A percentile compares a stretch with the other conserved stretches of the same genome.
Evolutionary conservation across 2,797 vertebrate genomes (phyloP).

Genomic region (Malurus leucopterus): DNA sequence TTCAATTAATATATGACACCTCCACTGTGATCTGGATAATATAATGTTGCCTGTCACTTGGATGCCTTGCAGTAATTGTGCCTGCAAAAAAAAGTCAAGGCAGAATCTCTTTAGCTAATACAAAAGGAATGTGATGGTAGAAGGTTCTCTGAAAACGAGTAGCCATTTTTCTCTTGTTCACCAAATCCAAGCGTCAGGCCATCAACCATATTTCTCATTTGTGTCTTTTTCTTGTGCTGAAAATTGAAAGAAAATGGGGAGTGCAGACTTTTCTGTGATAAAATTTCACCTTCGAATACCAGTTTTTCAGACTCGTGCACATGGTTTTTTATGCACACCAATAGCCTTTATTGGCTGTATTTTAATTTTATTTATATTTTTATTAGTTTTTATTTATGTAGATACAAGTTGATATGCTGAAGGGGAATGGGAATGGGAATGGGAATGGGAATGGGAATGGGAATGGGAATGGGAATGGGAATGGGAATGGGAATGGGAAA

Average conservation of each 20-base stretch:
- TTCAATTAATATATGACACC: background rate
- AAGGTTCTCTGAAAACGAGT: background rate
- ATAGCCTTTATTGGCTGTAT: background rate
- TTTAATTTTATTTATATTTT: background rate
- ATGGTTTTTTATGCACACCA: background rate
- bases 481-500: background rate
- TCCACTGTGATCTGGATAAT: background rate
- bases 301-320: background rate
- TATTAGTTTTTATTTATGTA: background rate
- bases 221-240: background rate
- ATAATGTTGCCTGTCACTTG: background rate
- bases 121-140: background rate
- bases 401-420: background rate
- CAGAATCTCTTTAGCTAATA: background rate
- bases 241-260: rapidly evolving
- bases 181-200: background rate
- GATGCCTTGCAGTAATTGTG: background rate
- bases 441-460: background rate
- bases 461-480: too few species aligned
- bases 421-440: background rate
- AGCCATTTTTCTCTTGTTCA: background rate
- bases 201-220: background rate
- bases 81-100: background rate
- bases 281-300: background rate
- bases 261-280: background rate